Base-by-base conservation (phyloP, 2,888 invertebrate species). In the Tineola bisselliella region DNA sequence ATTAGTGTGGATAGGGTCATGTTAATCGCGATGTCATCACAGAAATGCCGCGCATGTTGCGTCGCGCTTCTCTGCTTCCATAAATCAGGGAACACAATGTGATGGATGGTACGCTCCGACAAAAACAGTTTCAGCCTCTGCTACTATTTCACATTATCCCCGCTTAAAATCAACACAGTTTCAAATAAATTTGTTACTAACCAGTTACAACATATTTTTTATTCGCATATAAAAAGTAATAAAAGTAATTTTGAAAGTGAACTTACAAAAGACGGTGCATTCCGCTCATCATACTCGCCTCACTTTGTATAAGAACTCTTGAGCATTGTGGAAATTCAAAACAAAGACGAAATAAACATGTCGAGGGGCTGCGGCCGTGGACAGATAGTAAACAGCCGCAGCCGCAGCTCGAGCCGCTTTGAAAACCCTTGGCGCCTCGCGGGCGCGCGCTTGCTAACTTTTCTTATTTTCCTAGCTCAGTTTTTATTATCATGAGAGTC, bases 1-100 rank as follows among this genome's bases (percentile, higher is more conserved):
- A 38, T 38, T 38, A 38, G 38, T 38, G 3, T 38, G 38, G 31
- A 10, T 31, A 10, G 38, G 38, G 38, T 38, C 38, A 18, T 48
- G 70, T 71, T 79, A 79, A 79, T 80, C 76, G 81, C 80, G 70
- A 73, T 77, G 82, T 83, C 83, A 82, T 83, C 77, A 75, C 76
- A 71, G 74, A 70, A 74, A 77, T 10, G 38, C 38, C 54, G 38
- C 77, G 73, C 69, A 71, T 73, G 79, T 81, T 81, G 75, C 76
- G 71, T 38, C 38, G 75, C 76, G 72, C 70, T 75, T 3, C n/a
- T 12, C 72, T 72, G 73, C 72, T 73, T 74, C 78, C 80, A 83
- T 84, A 83, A 84, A 86, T 86, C 84, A 84, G 82, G 77, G 78
- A 77, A 72, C 76, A 70, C 72, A 69, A 69, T 72, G 75, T 81